phyloP scores from a whole-genome alignment of 2,797 vertebrate species.

The Alectoris magna region DNA sequence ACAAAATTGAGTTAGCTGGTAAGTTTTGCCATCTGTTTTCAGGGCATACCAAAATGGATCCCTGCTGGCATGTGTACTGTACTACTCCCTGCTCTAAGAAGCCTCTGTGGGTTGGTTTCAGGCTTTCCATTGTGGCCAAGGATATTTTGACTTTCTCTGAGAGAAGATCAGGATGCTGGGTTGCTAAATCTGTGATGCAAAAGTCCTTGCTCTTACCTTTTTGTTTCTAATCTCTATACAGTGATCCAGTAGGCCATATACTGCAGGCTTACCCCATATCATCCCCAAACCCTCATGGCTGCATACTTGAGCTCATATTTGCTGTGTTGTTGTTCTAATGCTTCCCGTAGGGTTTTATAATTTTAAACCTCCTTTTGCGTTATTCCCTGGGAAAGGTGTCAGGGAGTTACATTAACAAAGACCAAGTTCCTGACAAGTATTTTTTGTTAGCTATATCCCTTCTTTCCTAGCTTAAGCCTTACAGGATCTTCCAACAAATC shows the following conservation, averaged over 20 bases:
- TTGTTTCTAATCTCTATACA: background rate
- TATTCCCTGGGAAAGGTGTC: background rate
- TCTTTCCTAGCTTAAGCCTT: background rate
- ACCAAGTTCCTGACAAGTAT: background rate
- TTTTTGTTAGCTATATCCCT: background rate
- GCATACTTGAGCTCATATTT: background rate
- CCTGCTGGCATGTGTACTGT: background rate
- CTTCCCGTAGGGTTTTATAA: background rate
- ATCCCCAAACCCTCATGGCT: background rate
- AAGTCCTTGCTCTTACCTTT: background rate
- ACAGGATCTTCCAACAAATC: background rate
- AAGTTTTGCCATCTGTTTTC: background rate
- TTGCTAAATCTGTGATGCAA: background rate
- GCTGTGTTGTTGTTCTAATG: background rate
- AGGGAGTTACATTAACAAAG: background rate
- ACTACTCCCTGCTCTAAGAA: background rate
- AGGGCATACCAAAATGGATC: background rate
- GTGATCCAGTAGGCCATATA: background rate
- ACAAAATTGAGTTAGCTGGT: background rate
- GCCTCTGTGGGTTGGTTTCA: background rate
- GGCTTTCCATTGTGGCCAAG: background rate
- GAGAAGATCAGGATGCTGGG: background rate
- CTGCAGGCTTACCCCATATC: background rate
- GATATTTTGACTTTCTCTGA: background rate
- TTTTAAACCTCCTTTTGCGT: background rate